A percentile compares a stretch with the other conserved stretches of the same genome.
These are phyloP conservation scores for Tinea pellionella DNA, from an alignment of 2,888 invertebrate species.

Conservation along the genomic window DNA sequence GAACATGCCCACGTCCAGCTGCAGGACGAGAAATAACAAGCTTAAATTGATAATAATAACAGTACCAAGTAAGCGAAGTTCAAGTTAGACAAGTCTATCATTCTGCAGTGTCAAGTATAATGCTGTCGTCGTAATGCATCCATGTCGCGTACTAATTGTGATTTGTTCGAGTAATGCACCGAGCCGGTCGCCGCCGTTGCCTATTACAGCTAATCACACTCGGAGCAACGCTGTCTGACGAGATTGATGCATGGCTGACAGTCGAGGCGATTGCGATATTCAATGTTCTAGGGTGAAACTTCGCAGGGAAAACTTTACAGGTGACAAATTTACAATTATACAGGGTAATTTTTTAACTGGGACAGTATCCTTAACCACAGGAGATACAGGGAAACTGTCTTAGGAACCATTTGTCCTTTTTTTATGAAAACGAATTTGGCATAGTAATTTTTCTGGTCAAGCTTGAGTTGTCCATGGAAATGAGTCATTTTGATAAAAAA, in stretches of 20 bases:
- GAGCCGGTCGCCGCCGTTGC: constrained; percentile 22
- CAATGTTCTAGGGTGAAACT: constrained; percentile 29
- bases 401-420: too few relatives aligned
- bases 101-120: constrained; percentile 6
- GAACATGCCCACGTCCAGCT: too few relatives aligned
- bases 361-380: too few relatives aligned
- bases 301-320: not conserved
- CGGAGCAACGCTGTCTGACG: constrained; percentile 19
- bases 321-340: not conserved
- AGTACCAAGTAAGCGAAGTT: not conserved
- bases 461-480: too few relatives aligned
- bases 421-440: too few relatives aligned
- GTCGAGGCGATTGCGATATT: constrained; percentile 22
- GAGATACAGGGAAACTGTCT: too few relatives aligned
- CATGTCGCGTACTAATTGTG: constrained; percentile 40
- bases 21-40: too few relatives aligned
- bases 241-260: constrained; percentile 56
- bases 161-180: constrained; percentile 35
- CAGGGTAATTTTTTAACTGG: too few relatives aligned
- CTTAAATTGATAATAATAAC: not conserved
- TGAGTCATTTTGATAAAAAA: too few relatives aligned
- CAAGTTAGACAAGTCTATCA: not conserved
- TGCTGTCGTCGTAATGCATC: constrained; percentile 12
- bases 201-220: constrained; percentile 39
- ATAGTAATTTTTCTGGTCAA: too few relatives aligned